Conservation (phyloP, 2,888 invertebrate species). For the Diarsia rubi region DNA sequence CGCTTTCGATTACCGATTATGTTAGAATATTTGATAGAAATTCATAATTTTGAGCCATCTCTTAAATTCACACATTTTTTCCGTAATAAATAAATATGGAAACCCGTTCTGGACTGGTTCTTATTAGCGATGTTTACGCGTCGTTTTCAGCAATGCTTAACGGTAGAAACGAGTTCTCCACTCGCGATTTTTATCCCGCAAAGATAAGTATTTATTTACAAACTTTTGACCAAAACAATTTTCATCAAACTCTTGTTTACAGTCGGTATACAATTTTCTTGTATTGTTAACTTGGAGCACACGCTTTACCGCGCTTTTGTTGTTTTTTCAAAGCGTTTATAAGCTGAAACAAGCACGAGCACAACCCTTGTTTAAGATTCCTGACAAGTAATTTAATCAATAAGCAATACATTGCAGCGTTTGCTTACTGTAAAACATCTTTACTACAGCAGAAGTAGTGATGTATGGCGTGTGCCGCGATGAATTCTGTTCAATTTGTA, state of each 20-base stretch:
- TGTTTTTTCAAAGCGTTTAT: conserved; percentile 70
- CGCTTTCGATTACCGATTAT: conserved; percentile 71
- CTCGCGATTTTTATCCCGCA: conserved; percentile 76
- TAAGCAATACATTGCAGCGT: conserved; percentile 65
- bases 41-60: conserved; percentile 50
- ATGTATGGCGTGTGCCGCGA: conserved; percentile 49
- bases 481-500: conserved; percentile 33
- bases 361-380: conserved; percentile 62
- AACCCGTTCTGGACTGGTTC: conserved; percentile 80
- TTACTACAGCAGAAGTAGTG: conserved; percentile 21
- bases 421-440: conserved; percentile 37
- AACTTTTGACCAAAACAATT: conserved; percentile 72
- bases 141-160: conserved; percentile 84
- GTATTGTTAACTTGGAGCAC: conserved; percentile 74
- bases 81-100: conserved; percentile 72
- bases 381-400: conserved; percentile 48
- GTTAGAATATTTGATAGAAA: conserved; percentile 59
- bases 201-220: conserved; percentile 81
- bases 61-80: conserved; percentile 66
- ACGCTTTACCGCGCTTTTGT: conserved; percentile 75
- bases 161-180: conserved; percentile 87
- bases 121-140: conserved; percentile 78
- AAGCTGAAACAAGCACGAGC: conserved; percentile 63
- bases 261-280: conserved; percentile 71
- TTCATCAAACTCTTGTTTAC: conserved; percentile 53